These are phyloP conservation scores for Danionella dracula DNA, from an alignment of 2,797 vertebrate species.

Conservation along the genomic window DNA sequence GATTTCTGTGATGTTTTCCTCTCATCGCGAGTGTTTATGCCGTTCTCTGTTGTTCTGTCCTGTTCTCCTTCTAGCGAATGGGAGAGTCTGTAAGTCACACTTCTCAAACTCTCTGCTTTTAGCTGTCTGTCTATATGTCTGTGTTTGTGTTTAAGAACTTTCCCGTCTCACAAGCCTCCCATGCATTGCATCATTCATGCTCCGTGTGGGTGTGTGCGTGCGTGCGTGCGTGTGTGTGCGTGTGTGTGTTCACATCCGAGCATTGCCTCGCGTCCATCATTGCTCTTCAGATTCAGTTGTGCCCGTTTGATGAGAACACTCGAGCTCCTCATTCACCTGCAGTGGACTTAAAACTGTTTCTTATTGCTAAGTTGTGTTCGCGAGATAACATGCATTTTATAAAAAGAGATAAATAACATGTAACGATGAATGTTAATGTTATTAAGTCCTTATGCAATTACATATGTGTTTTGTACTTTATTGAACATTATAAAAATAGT, in stretches of 20 bases:
- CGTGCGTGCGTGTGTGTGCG: constrained; percentile 25
- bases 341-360: too few species aligned
- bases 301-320: constrained; percentile 44
- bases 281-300: constrained; percentile 17
- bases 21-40: constrained; percentile 59
- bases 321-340: constrained; percentile 46
- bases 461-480: too few species aligned
- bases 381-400: too few species aligned
- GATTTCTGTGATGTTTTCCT: constrained; percentile 9
- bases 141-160: neutral
- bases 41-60: constrained; percentile 77
- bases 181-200: too few species aligned
- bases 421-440: too few species aligned
- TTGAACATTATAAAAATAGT: too few species aligned
- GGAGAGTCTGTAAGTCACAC: constrained; percentile 93
- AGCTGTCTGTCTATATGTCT: constrained; percentile 36
- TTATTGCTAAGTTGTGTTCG: too few species aligned
- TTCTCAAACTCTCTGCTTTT: constrained; percentile 61
- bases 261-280: constrained; percentile 19
- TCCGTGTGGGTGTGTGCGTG: too few species aligned
- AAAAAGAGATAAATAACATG: too few species aligned
- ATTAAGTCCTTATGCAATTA: too few species aligned
- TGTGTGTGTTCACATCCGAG: neutral
- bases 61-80: constrained; percentile 88
- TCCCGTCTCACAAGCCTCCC: too few species aligned